Evolutionary conservation across 2,888 invertebrate species (phyloP).

Genomic region (Coremacera marginata): DNA sequence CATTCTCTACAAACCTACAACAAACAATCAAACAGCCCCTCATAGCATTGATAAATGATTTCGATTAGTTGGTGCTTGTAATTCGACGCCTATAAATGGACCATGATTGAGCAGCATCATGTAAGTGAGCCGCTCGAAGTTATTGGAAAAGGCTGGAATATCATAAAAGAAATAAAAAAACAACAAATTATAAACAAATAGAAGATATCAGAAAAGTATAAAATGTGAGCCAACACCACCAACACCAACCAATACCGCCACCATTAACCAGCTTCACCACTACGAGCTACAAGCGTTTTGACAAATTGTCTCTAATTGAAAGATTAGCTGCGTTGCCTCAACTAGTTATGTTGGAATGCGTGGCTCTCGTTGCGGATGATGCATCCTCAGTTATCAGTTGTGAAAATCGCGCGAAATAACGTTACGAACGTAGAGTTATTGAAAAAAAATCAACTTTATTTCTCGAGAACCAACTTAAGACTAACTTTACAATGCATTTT

Average conservation of each 20-base stretch:
- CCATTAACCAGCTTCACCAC: slow-evolving; percentile 9
- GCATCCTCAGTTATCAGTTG: slow-evolving; percentile 55
- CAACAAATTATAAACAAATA: slow-evolving; percentile 16
- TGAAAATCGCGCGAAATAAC: slow-evolving; percentile 59
- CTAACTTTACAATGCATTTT: too few species aligned
- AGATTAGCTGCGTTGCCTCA: slow-evolving; percentile 60
- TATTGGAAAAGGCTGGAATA: slow-evolving; percentile 25
- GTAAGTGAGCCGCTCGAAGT: slow-evolving; percentile 54
- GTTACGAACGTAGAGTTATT: too few species aligned
- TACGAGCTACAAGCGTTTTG: slow-evolving; percentile 62
- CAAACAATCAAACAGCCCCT: slow-evolving; percentile 39
- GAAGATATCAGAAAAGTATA: slow-evolving; percentile 10
- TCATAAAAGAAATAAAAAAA: slow-evolving; percentile 25
- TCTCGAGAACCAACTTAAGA: too few species aligned
- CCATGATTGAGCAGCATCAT: slow-evolving; percentile 63
- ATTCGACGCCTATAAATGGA: slow-evolving; percentile 70
- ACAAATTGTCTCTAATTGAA: slow-evolving; percentile 70
- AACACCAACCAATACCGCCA: not conserved
- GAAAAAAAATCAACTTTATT: too few species aligned
- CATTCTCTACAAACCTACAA: slow-evolving; percentile 9
- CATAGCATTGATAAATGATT: slow-evolving; percentile 64
- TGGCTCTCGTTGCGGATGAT: slow-evolving; percentile 9
- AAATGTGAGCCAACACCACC: not conserved
- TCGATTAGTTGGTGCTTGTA: slow-evolving; percentile 69
- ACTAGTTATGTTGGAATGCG: slow-evolving; percentile 1